Evolutionary conservation across 2,888 invertebrate genomes (phyloP).

Genomic region (Phlogophora meticulosa): DNA sequence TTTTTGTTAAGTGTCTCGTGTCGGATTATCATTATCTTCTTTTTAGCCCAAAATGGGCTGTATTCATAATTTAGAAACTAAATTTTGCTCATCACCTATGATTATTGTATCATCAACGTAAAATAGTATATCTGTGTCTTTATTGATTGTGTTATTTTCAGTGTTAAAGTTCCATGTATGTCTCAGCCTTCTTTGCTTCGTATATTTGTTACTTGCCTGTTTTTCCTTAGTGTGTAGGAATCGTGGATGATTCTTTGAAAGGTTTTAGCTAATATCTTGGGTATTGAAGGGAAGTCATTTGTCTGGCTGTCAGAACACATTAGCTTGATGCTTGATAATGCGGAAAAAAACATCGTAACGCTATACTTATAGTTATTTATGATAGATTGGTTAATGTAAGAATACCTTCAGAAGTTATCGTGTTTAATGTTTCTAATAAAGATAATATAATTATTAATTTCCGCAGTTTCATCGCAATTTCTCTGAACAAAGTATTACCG

Average conservation of each 20-base stretch:
- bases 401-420: not conserved
- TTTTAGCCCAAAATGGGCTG: not conserved
- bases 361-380: slow-evolving; percentile 14
- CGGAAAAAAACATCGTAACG: slow-evolving; percentile 47
- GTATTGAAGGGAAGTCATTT: slow-evolving; percentile 64
- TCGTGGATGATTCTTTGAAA: slow-evolving; percentile 50
- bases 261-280: slow-evolving; percentile 64
- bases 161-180: not conserved
- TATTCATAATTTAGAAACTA: not conserved
- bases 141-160: not conserved
- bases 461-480: not conserved
- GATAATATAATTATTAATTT: not conserved
- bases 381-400: slow-evolving; percentile 10
- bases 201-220: not conserved
- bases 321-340: slow-evolving; percentile 53
- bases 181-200: not conserved
- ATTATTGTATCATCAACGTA: slow-evolving; percentile 1
- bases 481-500: not conserved
- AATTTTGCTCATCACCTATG: not conserved
- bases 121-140: not conserved
- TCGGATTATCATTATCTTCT: not conserved
- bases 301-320: slow-evolving; percentile 69
- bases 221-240: slow-evolving; percentile 21
- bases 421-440: not conserved
- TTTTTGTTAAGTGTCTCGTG: not conserved